A percentile compares a stretch with the other conserved stretches of the same genome.
These are phyloP conservation scores for Acronicta alni DNA, from an alignment of 2,888 invertebrate species.

Conservation along the genomic window DNA sequence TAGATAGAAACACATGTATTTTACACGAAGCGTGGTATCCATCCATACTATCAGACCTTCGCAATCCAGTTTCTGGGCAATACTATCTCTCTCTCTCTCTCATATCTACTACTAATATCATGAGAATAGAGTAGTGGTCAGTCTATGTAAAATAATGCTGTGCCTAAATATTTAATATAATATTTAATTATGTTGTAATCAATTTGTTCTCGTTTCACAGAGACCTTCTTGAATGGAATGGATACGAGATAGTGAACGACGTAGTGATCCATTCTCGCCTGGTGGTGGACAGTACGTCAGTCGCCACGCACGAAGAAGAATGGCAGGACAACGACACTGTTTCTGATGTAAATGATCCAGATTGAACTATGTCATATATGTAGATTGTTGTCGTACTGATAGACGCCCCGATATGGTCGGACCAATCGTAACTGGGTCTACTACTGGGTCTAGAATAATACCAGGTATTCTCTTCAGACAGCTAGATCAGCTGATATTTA, in stretches of 20 bases:
- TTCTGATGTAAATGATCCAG: slow-evolving; percentile 75
- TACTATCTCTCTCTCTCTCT: too few species aligned
- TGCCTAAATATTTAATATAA: too few species aligned
- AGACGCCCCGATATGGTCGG: slow-evolving; percentile 1
- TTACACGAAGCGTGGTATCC: too few species aligned
- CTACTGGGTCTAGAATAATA: too few species aligned
- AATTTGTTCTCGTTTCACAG: slow-evolving; percentile 60
- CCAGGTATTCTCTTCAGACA: too few species aligned
- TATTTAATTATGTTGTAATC: background rate
- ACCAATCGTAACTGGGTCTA: background rate
- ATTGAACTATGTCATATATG: slow-evolving; percentile 29
- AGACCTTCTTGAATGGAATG: slow-evolving; percentile 83
- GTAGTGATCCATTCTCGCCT: slow-evolving; percentile 74
- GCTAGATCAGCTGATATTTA: too few species aligned
- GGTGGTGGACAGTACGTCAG: slow-evolving; percentile 64
- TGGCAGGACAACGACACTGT: slow-evolving; percentile 71
- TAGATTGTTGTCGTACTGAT: slow-evolving; percentile 19
- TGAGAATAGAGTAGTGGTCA: too few species aligned
- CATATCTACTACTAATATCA: too few species aligned
- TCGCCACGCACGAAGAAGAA: slow-evolving; percentile 66
- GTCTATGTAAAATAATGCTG: too few species aligned
- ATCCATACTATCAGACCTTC: too few species aligned
- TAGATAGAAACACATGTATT: too few species aligned
- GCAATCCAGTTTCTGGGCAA: too few species aligned
- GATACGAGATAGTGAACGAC: slow-evolving; percentile 75